Evolutionary conservation across 2,113 vertebrate genomes (phyloP), one percentile per base, ranked within the genome.

Genomic region (Salvelinus namaycush): DNA sequence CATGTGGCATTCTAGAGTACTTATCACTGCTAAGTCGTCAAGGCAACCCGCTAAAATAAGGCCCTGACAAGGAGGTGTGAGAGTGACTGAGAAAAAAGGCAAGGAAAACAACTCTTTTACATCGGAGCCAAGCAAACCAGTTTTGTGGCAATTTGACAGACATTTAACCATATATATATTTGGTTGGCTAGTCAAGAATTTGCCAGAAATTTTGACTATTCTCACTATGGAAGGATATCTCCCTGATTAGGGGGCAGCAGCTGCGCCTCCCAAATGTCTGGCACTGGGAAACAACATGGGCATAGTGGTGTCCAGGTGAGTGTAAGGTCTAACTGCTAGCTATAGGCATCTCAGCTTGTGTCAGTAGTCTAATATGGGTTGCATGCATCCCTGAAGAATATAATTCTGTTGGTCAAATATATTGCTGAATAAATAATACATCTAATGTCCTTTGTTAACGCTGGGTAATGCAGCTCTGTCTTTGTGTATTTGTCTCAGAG

Each of bases 1-100:
- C 78, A 57, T 78, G 73, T 75, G 79, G 69, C 75, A 76, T 74
- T 90, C 78, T 79, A 90, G 84, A 87, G 89, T 86, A 80, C 89
- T 91, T 88, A 84, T 81, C 9, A 4, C 73, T 72, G 22, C 68
- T 57, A 60, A 60, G 87, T 92, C 83, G 79, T 87, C 91, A 82
- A 64, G 89, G 83, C 85, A 86, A 90, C 91, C 78, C 44, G 81
- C 81, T 86, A 83, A 89, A 88, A 86, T 80, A 84, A 80, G 86
- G 69, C 68, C 49, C 49, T 70, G 67, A 72, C 71, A 79, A 54
- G 81, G 68, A 76, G 65, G 5, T 62, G 70, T 44, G 64, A 49
- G 60, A 73, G 70, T 29, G 7, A 67, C 39, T 11, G 12, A 79
- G 59, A 81, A 82, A 60, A 62, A 73, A 80, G 75, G 68, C 74